phyloP scores from a whole-genome alignment of 30 jellyfish, hydroid and myxozoan species.

The Nemopilema nomurai region DNA sequence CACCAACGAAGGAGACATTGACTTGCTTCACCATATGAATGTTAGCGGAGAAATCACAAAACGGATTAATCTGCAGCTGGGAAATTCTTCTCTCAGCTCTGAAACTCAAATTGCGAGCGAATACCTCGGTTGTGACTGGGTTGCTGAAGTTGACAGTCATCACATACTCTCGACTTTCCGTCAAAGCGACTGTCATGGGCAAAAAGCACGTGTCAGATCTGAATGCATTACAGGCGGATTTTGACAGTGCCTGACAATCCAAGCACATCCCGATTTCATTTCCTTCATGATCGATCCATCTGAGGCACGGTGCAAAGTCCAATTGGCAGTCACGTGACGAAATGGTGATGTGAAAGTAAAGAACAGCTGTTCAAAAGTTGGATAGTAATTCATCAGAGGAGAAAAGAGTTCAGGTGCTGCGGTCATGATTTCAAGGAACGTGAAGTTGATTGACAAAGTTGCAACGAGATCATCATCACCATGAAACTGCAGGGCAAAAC shows the following conservation, averaged over 20 bases:
- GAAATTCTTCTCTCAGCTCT: constrained; percentile 11
- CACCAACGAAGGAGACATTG: constrained; percentile 5
- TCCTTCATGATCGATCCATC: neutral
- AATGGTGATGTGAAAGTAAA: neutral
- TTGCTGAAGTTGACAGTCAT: constrained; percentile 14
- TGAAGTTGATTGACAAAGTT: neutral
- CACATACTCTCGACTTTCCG: neutral
- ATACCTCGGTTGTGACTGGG: constrained; percentile 1
- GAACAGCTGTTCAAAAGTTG: neutral
- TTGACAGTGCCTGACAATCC: neutral
- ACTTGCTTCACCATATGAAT: constrained; percentile 5
- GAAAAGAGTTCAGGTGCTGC: neutral
- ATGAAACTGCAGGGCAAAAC: neutral
- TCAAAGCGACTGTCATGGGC: neutral
- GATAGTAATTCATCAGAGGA: neutral
- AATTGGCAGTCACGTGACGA: neutral
- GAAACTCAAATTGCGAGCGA: neutral
- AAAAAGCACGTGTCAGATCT: neutral
- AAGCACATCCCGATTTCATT: neutral
- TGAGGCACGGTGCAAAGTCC: neutral
- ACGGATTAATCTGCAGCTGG: neutral
- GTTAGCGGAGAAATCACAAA: constrained; percentile 31
- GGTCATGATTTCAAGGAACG: neutral
- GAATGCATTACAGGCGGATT: neutral
- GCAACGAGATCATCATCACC: neutral